Evolutionary conservation across 1,140 invertebrate species (phyloP).

Genomic region (Camponotus floridanus): DNA sequence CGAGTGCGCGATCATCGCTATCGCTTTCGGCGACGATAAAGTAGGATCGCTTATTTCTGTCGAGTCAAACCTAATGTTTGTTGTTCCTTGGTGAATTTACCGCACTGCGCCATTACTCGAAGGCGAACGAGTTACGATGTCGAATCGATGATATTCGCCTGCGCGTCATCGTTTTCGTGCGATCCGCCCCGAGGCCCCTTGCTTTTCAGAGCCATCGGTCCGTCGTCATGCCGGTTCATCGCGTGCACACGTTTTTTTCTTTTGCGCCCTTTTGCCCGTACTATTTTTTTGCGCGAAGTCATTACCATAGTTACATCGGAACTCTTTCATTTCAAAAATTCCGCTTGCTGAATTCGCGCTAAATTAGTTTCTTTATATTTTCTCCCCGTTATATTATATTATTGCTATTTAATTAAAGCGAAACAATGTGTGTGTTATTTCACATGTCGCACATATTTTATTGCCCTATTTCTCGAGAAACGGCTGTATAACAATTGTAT

Average conservation of each 20-base stretch:
- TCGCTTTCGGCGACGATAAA: slow-evolving; percentile 11
- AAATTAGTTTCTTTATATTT: background rate
- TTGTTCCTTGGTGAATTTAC: slow-evolving; percentile 45
- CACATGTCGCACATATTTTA: background rate
- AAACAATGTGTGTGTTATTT: background rate
- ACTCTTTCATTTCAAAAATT: slow-evolving; percentile 20
- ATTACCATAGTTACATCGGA: slow-evolving; percentile 34
- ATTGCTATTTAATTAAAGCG: background rate
- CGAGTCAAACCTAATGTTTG: background rate
- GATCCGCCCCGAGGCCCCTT: slow-evolving; percentile 27
- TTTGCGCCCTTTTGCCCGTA: slow-evolving; percentile 15
- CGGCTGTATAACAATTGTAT: background rate
- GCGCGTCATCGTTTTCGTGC: slow-evolving; percentile 61
- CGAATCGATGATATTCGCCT: slow-evolving; percentile 59
- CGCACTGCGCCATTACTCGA: slow-evolving; percentile 44
- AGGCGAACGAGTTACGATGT: slow-evolving; percentile 34
- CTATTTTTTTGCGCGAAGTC: slow-evolving; percentile 53
- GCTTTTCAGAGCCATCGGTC: slow-evolving; percentile 52
- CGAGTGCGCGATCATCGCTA: background rate
- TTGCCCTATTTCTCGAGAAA: background rate
- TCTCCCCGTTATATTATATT: background rate
- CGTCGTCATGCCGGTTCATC: slow-evolving; percentile 44
- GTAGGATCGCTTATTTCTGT: background rate
- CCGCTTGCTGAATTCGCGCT: background rate
- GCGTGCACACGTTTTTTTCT: slow-evolving; percentile 40